Percentiles rank a stretch among this genome's conserved stretches.
phyloP scores from a whole-genome alignment of 1,140 invertebrate genomes.

The Ceratitis capitata region DNA sequence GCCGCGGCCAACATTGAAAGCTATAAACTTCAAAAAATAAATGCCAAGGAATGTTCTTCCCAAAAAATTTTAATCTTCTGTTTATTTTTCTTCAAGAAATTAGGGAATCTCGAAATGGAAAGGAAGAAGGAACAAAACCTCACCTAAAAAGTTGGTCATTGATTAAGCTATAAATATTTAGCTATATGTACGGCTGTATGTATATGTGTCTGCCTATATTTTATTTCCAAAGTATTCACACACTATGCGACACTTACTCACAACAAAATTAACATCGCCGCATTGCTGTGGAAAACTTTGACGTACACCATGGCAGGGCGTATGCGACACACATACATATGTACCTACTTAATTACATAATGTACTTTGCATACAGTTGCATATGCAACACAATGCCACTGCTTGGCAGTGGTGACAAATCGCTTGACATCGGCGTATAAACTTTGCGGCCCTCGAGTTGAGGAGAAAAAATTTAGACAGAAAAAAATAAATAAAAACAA shows the following conservation, averaged over 20 bases:
- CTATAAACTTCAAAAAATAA: no score
- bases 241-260: background rate
- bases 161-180: background rate
- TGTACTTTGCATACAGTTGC: background rate
- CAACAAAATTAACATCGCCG: slow-evolving; percentile 14
- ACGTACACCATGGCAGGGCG: background rate
- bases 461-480: no score
- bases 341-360: background rate
- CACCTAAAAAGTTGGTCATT: no score
- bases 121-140: no score
- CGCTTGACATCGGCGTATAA: background rate
- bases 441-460: background rate
- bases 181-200: background rate
- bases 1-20: no score
- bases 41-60: no score
- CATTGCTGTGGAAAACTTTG: slow-evolving; percentile 22
- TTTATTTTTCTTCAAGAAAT: no score
- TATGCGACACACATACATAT: background rate
- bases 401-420: slow-evolving; percentile 2
- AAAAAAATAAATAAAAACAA: background rate
- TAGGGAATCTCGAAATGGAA: no score
- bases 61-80: no score
- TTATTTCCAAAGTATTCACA: background rate
- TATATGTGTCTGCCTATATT: background rate
- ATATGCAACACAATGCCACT: background rate